Evolutionary conservation across 1,140 invertebrate genomes (phyloP).

Genomic region (Drosophila oshimai): DNA sequence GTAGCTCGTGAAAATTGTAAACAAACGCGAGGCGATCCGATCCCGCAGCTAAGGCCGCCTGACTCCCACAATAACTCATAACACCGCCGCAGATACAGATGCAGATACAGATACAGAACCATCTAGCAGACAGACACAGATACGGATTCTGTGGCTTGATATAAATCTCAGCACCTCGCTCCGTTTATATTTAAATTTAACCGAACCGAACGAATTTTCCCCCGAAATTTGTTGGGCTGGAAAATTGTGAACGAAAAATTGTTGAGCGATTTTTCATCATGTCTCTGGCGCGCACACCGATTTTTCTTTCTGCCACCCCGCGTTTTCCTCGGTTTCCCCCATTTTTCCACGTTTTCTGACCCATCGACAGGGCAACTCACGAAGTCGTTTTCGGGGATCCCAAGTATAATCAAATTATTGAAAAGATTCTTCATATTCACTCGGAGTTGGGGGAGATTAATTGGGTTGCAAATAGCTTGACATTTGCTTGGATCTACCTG

Average conservation of each 20-base stretch:
- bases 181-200: conserved; percentile 76
- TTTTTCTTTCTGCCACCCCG: conserved; percentile 54
- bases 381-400: conserved; percentile 13
- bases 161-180: conserved; percentile 70
- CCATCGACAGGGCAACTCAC: conserved; percentile 61
- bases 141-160: conserved; percentile 17
- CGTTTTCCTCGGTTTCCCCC: neutral
- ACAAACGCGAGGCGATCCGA: conserved; percentile 50
- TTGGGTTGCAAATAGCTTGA: conserved; percentile 46
- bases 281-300: conserved; percentile 56
- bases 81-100: conserved; percentile 27
- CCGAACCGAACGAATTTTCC: conserved; percentile 37
- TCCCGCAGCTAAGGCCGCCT: conserved; percentile 62
- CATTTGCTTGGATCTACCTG: conserved; percentile 31
- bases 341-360: neutral
- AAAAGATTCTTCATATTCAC: conserved; percentile 22
- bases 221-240: conserved; percentile 54
- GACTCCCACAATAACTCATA: conserved; percentile 80
- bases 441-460: conserved; percentile 28
- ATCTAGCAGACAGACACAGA: conserved; percentile 1
- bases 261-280: conserved; percentile 77
- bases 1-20: conserved; percentile 77
- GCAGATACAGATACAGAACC: conserved; percentile 18
- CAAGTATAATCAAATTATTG: conserved; percentile 49
- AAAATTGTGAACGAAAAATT: conserved; percentile 76